Conservation (phyloP, 2,797 vertebrate genomes). For the Hippopotamyrus pictus region DNA sequence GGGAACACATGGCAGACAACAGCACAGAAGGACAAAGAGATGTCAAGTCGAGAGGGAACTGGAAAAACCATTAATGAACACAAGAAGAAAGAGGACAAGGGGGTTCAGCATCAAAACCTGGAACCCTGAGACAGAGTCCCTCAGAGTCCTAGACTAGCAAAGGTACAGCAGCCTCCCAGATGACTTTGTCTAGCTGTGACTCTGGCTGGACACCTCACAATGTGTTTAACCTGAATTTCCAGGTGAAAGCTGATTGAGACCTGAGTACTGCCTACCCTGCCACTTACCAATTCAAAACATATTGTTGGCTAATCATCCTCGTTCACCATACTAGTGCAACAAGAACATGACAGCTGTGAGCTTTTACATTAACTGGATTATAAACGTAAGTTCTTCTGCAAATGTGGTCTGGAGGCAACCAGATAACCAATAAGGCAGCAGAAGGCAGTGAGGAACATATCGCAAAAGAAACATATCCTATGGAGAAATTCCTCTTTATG, state of each 20-base stretch:
- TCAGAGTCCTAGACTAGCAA: constrained; percentile 51
- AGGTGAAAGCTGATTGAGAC: not conserved
- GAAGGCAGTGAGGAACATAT: not conserved
- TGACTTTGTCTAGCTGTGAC: constrained; percentile 54
- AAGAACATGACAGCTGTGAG: constrained; percentile 21
- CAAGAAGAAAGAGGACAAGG: constrained; percentile 31
- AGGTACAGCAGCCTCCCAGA: constrained; percentile 65
- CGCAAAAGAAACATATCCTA: constrained; percentile 37
- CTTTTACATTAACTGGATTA: constrained; percentile 36
- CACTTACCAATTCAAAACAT: not conserved
- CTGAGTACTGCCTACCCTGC: not conserved
- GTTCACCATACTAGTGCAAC: not conserved
- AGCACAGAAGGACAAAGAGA: constrained; percentile 49
- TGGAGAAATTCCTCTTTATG: constrained; percentile 26
- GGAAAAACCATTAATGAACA: constrained; percentile 39
- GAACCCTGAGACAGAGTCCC: constrained; percentile 38
- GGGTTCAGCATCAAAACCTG: constrained; percentile 32
- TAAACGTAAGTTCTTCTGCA: constrained; percentile 49
- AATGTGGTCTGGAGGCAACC: constrained; percentile 26
- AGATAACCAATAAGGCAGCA: constrained; percentile 16
- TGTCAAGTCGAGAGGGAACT: constrained; percentile 54
- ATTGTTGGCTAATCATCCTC: not conserved
- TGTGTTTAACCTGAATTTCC: not conserved
- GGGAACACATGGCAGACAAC: constrained; percentile 41
- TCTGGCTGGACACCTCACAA: not conserved